Evolutionary conservation across 2,888 invertebrate genomes (phyloP).

Genomic region (Ichneumoninae sp.): DNA sequence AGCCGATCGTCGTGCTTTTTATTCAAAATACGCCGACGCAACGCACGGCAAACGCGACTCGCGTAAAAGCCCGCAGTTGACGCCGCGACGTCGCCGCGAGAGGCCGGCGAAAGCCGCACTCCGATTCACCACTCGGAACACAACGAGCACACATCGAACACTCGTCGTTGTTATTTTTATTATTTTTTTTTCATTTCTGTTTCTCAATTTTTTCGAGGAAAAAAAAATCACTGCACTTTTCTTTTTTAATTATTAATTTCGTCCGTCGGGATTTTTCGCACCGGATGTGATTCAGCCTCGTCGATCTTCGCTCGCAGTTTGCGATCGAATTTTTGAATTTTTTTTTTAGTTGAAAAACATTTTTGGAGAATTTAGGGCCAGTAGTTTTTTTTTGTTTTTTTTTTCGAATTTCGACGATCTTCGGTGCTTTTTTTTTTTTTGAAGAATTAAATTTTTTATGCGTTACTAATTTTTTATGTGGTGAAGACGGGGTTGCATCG

Average conservation of each 20-base stretch:
- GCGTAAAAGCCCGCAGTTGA: slow-evolving; percentile 74
- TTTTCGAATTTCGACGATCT: no score
- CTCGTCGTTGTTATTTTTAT: background rate
- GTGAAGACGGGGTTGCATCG: no score
- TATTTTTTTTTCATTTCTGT: background rate
- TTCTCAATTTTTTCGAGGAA: background rate
- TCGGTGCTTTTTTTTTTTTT: no score
- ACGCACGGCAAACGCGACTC: slow-evolving; percentile 45
- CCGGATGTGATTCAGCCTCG: background rate
- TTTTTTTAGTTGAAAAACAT: background rate
- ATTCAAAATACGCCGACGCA: slow-evolving; percentile 62
- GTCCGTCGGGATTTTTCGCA: no score
- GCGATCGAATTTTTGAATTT: background rate
- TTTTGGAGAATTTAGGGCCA: background rate
- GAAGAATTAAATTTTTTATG: no score
- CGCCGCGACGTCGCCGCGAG: slow-evolving; percentile 79
- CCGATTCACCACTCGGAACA: no score
- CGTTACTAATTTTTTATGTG: no score
- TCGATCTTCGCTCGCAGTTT: background rate
- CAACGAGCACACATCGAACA: no score
- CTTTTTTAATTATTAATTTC: background rate
- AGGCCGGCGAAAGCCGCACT: slow-evolving; percentile 52
- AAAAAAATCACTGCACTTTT: background rate
- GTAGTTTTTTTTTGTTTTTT: no score
- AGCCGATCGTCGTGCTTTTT: slow-evolving; percentile 19